phyloP scores from a whole-genome alignment of 1,140 invertebrate species.

The Temnothorax longispinosus region DNA sequence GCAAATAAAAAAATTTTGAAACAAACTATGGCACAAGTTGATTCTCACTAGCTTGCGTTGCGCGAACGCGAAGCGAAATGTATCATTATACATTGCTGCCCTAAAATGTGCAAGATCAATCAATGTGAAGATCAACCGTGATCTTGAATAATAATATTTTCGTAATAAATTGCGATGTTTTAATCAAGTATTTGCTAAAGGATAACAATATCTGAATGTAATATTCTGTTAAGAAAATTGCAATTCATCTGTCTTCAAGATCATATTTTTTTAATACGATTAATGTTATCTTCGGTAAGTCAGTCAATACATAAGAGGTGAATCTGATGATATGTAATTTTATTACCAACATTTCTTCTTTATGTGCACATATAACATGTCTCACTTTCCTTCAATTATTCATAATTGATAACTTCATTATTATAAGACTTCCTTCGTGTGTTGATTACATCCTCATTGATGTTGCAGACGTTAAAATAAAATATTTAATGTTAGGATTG shows the following conservation, averaged over 20 bases:
- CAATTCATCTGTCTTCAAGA: not conserved
- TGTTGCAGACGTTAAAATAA: not conserved
- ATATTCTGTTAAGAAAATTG: not conserved
- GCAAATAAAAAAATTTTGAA: constrained; percentile 42
- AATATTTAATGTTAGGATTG: not conserved
- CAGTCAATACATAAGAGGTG: not conserved
- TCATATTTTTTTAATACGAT: not conserved
- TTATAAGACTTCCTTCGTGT: not conserved
- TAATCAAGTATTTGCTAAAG: not conserved
- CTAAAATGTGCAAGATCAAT: not conserved
- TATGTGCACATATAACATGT: not conserved
- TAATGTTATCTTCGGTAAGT: not conserved
- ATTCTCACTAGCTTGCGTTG: not conserved
- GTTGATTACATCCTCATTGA: not conserved
- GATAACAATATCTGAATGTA: not conserved
- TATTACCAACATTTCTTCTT: not conserved
- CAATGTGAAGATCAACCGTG: not conserved
- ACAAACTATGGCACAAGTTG: not conserved
- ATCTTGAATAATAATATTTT: not conserved
- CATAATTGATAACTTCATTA: not conserved
- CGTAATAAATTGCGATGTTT: not conserved
- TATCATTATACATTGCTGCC: not conserved
- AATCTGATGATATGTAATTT: not conserved
- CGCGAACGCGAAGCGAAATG: not conserved
- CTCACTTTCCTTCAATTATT: constrained; percentile 1